Base-by-base conservation (phyloP, 1,140 invertebrate genomes). In the Solenopsis invicta region DNA sequence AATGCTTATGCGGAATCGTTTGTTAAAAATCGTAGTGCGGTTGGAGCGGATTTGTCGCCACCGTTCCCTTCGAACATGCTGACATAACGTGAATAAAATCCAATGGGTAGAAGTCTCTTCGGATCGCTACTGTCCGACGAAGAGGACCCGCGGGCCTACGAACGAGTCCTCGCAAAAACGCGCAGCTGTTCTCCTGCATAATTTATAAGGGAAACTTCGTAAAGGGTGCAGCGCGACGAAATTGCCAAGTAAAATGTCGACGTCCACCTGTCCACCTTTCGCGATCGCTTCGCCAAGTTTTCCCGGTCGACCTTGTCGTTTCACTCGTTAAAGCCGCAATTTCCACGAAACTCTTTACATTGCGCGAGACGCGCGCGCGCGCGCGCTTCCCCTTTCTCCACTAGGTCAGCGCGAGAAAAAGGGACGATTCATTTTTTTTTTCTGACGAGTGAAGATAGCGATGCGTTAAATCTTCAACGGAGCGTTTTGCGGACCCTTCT, bases 201-300 rank as follows among this genome's bases (percentile, higher is more conserved):
- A 85, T 87, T 85, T 77, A 71, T 56, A 77, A 77, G 24, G 64
- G 21, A 76, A 77, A 86, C 64, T 86, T 62, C 3, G 61, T 69
- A 50, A 48, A 84, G 52, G 37, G n/a, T 48, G 37, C 12, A 21
- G 24, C 24, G 50, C 62, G 54, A 56, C 52, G 29, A 86, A 86
- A 88, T 88, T 74, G 82, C 74, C 62, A 87, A 87, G 67, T 59
- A 37, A 50, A 56, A 59, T 29, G 21, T 1, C 13, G 24, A 24
- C 29, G 13, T 69, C 64, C 41, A 21, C 37, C 62, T 50, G 48
- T 34, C 71, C 45, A 52, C 66, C 29, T 50, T 50, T 66, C 67
- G 62, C 71, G 59, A 78, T 37, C 21, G 78, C 48, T 34, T 41
- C 41, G 45, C 62, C 0, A 71, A 69, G n/a, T 81, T 80, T 21